Percentiles rank a stretch among this genome's conserved stretches.
Evolutionary conservation across 2,888 invertebrate species (phyloP).

Genomic region (Microctonus brassicae): DNA sequence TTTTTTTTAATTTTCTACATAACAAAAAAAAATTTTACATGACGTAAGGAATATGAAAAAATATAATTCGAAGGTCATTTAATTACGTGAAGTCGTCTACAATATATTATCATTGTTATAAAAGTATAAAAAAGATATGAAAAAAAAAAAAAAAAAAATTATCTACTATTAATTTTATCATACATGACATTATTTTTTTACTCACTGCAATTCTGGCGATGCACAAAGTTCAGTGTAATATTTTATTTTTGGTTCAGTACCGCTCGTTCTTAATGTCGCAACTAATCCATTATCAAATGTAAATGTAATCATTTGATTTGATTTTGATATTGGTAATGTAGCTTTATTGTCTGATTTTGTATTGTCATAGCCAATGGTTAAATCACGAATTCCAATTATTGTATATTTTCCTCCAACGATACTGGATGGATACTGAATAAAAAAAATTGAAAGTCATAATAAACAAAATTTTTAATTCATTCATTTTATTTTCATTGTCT

Average conservation of each 20-base stretch:
- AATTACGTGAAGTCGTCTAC: neutral
- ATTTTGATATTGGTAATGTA: constrained; percentile 76
- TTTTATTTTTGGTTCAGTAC: constrained; percentile 99
- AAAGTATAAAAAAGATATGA: no score
- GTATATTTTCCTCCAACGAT: constrained; percentile 76
- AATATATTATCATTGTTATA: no score
- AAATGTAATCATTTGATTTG: constrained; percentile 95
- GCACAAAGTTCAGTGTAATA: constrained; percentile 95
- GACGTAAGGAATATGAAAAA: neutral
- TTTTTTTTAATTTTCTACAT: neutral
- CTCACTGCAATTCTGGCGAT: constrained; percentile 75
- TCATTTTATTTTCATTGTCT: neutral
- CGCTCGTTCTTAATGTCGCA: constrained; percentile 93
- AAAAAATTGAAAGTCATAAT: constrained; percentile 34
- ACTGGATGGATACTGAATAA: constrained; percentile 79
- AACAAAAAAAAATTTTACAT: neutral
- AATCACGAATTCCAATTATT: constrained; percentile 84
- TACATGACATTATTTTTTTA: constrained; percentile 39
- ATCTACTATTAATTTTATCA: no score
- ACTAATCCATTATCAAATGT: constrained; percentile 88
- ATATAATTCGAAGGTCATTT: neutral
- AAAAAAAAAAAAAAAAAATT: no score
- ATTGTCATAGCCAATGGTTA: constrained; percentile 89
- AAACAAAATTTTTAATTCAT: neutral
- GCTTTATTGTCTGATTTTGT: constrained; percentile 79